Conservation (phyloP, 2,888 invertebrate species). For the Gymnoscelis rufifasciata region DNA sequence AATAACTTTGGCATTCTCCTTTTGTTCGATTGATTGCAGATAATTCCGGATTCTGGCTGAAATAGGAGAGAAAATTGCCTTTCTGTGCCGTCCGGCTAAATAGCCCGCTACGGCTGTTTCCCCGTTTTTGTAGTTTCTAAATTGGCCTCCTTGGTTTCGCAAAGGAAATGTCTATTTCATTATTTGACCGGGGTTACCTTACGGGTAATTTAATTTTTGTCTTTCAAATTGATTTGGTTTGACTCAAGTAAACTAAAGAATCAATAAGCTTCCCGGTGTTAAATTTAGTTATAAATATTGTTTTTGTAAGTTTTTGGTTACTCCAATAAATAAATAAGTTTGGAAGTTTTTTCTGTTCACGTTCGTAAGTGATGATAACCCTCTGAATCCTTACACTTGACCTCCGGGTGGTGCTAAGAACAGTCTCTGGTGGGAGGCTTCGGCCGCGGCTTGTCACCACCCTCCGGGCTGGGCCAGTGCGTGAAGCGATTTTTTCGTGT, state of each 20-base stretch:
- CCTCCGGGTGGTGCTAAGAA: no score
- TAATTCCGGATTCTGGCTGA: constrained; percentile 53
- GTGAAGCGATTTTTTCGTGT: no score
- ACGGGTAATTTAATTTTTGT: constrained; percentile 16
- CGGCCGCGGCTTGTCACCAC: no score
- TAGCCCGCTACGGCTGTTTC: constrained; percentile 15
- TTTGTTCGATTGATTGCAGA: constrained; percentile 71
- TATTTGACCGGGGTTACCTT: constrained; percentile 11
- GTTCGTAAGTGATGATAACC: no score
- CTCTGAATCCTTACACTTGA: no score
- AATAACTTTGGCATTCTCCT: constrained; percentile 54
- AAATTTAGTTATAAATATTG: no score
- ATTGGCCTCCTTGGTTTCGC: constrained; percentile 22
- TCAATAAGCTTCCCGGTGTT: no score
- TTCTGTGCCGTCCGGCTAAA: constrained; percentile 23
- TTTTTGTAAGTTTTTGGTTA: no score
- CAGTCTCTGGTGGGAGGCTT: no score
- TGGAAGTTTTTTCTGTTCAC: no score
- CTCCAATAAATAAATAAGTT: no score
- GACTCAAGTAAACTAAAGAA: neutral
- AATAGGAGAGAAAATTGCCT: constrained; percentile 30
- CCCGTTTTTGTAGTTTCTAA: constrained; percentile 22
- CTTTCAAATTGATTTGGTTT: constrained; percentile 7
- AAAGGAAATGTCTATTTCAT: constrained; percentile 13
- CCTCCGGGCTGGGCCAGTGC: no score